Evolutionary conservation across 1,140 invertebrate genomes (phyloP), one percentile per base, ranked within the genome.

Genomic region (Bacillus rossius): DNA sequence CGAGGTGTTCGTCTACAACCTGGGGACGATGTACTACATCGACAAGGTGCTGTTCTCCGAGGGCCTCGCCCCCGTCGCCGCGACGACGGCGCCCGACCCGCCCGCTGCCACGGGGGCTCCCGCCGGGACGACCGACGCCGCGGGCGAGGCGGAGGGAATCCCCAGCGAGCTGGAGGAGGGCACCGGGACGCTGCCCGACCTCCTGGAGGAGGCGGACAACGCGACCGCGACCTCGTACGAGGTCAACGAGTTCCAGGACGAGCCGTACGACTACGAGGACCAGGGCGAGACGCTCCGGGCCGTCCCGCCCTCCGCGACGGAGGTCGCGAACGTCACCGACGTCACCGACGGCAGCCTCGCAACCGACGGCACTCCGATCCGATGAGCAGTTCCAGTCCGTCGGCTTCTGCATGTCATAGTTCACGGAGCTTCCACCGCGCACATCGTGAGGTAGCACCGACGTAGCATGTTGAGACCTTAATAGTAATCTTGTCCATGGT

Each of bases 11-110:
- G 81, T 82, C 10, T 82, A 82, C 61, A 82, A 82, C 67, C 62
- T 82, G 57, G 81, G 81, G 40, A 82, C 81, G 56, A 81, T 82
- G 79, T 82, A 79, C 66, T 82, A 77, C 63, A 76, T 81, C 49
- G 78, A 81, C 61, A 76, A 79, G 59, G 76, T 82, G 29, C 67
- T 82, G 3, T 81, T 80, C 62, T 65, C 67, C 1, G 70, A 56
- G 17, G 29, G 29, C 29, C 29, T 34, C 29, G 5, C 10, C 29
- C 29, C 29, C 4, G 10, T 34, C 10, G 10, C 29, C 29, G 40
- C 47, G 13, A 48, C 47, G 13, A 41, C 48, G 2, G 43, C 17
- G 14, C 23, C 42, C n/a, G 26, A 48, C 54, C 8, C 54, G 20
- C 48, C 57, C 2, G 19, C 1, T 13, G 10, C 45, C 34, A 57